Evolutionary conservation across 2,888 invertebrate genomes (phyloP).

Genomic region (Aspidapion aeneum): DNA sequence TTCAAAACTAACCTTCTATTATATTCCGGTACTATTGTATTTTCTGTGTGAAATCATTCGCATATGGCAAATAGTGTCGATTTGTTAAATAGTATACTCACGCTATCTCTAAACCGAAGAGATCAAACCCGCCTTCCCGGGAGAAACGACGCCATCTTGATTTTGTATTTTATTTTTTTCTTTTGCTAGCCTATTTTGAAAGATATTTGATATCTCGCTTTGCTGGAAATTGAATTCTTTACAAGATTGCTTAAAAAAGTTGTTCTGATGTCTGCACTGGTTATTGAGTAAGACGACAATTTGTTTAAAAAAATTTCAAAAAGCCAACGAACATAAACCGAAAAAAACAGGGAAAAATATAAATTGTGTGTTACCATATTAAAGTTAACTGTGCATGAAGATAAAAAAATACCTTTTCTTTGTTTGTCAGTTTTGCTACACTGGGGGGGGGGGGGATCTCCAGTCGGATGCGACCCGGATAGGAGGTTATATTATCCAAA

Average conservation of each 20-base stretch:
- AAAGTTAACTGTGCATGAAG: too few relatives aligned
- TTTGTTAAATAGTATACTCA: background rate
- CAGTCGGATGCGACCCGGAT: too few relatives aligned
- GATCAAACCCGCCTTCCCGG: background rate
- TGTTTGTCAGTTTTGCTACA: too few relatives aligned
- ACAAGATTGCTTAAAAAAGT: background rate
- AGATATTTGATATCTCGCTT: background rate
- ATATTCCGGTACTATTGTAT: too few relatives aligned
- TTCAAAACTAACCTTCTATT: too few relatives aligned
- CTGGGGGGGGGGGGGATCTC: too few relatives aligned
- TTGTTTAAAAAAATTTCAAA: background rate
- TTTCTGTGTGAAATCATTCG: background rate
- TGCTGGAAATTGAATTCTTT: background rate
- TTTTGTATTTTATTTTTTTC: background rate
- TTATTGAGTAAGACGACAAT: background rate
- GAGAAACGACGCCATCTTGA: background rate
- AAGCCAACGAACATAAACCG: too few relatives aligned
- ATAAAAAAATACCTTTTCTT: too few relatives aligned
- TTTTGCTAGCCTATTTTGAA: background rate
- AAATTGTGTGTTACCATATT: too few relatives aligned
- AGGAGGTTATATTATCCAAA: too few relatives aligned
- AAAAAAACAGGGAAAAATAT: too few relatives aligned
- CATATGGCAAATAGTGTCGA: background rate
- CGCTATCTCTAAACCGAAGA: background rate
- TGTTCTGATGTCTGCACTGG: background rate